Evolutionary conservation across 2,888 invertebrate genomes (phyloP).

Genomic region (Eumacrocentrus americanus): DNA sequence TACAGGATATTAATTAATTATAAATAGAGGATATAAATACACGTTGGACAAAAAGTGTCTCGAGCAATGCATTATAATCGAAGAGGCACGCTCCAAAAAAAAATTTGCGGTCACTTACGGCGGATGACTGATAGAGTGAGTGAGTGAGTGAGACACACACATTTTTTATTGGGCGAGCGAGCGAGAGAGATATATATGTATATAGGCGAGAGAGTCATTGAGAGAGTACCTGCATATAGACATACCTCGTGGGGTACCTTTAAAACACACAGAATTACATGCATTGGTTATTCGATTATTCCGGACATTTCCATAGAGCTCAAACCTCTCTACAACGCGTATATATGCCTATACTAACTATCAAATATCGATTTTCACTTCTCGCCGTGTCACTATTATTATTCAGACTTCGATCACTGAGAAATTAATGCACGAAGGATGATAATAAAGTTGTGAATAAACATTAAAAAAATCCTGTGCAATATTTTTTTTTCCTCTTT

Average conservation of each 20-base stretch:
- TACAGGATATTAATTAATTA: slow-evolving; percentile 24
- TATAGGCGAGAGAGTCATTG: slow-evolving; percentile 22
- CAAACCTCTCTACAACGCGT: neutral
- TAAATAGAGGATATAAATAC: slow-evolving; percentile 26
- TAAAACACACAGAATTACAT: slow-evolving; percentile 54
- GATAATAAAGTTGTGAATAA: too few species aligned
- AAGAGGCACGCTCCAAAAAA: neutral
- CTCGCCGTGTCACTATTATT: neutral
- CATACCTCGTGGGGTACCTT: slow-evolving; percentile 62
- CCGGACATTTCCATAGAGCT: neutral
- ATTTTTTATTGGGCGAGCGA: slow-evolving; percentile 28
- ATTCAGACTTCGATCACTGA: too few species aligned
- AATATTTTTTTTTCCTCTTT: too few species aligned
- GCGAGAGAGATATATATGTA: slow-evolving; percentile 19
- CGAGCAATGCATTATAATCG: slow-evolving; percentile 1
- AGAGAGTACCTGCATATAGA: slow-evolving; percentile 54
- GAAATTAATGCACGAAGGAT: too few species aligned
- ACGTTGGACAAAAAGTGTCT: slow-evolving; percentile 10
- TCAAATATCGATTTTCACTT: neutral
- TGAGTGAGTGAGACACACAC: slow-evolving; percentile 25
- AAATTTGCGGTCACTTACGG: slow-evolving; percentile 54
- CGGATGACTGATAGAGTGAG: slow-evolving; percentile 29
- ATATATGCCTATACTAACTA: neutral
- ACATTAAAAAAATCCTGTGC: too few species aligned
- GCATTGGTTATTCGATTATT: slow-evolving; percentile 38